Evolutionary conservation across 2,113 vertebrate species (phyloP).

Genomic region (Columbina picui): DNA sequence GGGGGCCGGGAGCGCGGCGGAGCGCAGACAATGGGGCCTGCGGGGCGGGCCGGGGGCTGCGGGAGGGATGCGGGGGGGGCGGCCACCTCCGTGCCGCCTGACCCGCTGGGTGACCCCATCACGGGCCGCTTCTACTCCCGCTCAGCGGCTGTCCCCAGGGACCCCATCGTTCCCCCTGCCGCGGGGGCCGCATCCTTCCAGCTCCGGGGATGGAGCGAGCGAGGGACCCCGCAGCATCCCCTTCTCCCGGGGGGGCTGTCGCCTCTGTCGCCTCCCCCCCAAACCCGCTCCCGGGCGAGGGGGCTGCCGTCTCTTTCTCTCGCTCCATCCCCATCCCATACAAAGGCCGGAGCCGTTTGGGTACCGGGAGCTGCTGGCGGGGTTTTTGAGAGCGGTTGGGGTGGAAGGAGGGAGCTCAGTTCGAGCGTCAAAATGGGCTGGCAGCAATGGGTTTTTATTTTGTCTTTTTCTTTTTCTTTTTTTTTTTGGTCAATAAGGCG

Average conservation of each 20-base stretch:
- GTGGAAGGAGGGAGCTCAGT: neutral
- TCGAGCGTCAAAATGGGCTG: neutral
- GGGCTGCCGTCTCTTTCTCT: neutral
- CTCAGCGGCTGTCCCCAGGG: neutral
- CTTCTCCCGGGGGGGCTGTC: neutral
- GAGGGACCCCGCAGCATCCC: neutral
- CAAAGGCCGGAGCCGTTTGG: neutral
- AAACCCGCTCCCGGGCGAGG: rapidly evolving
- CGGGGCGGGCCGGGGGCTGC: neutral
- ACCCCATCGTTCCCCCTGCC: neutral
- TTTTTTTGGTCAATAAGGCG: neutral
- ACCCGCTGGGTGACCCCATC: neutral
- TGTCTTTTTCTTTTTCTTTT: neutral
- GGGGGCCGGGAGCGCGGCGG: neutral
- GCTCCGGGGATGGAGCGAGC: neutral
- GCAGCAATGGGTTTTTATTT: neutral
- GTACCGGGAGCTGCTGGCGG: neutral
- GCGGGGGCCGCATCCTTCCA: neutral
- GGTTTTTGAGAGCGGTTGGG: neutral
- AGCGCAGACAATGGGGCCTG: neutral
- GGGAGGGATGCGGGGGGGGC: neutral
- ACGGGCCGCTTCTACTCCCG: neutral
- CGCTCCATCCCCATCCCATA: neutral
- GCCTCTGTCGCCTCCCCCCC: neutral
- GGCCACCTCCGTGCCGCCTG: neutral